Evolutionary conservation across 2,797 vertebrate genomes (phyloP).

Genomic region (Macroramphosus scolopax): DNA sequence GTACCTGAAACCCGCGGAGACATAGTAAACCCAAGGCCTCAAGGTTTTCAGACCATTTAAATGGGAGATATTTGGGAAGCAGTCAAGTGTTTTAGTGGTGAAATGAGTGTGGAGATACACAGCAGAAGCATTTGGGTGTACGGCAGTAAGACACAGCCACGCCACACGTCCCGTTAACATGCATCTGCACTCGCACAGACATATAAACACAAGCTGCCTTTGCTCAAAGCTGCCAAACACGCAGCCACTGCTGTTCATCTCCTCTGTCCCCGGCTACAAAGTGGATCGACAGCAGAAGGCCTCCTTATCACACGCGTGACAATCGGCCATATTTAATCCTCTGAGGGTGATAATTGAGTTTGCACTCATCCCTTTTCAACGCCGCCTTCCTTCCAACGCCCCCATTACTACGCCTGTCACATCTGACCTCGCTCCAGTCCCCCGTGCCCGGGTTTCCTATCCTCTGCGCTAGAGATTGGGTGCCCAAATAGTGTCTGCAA

Average conservation of each 20-base stretch:
- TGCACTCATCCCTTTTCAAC: slow-evolving; percentile 57
- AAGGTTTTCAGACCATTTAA: neutral
- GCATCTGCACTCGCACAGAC: slow-evolving; percentile 8
- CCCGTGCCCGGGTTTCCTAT: slow-evolving; percentile 5
- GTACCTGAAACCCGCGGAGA: slow-evolving; percentile 78
- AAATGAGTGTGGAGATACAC: slow-evolving; percentile 10
- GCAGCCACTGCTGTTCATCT: slow-evolving; percentile 33
- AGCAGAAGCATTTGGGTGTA: slow-evolving; percentile 19
- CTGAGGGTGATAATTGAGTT: slow-evolving; percentile 71
- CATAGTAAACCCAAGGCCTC: neutral
- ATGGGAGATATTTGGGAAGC: neutral
- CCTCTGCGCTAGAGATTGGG: slow-evolving; percentile 24
- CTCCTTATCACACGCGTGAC: slow-evolving; percentile 60
- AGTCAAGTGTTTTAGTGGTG: slow-evolving; percentile 5
- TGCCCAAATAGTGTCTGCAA: slow-evolving; percentile 12
- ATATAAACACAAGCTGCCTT: slow-evolving; percentile 12
- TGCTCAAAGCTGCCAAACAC: slow-evolving; percentile 34
- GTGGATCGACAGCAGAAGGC: slow-evolving; percentile 46
- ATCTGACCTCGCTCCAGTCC: slow-evolving; percentile 55
- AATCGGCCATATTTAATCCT: slow-evolving; percentile 72
- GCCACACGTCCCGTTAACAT: slow-evolving; percentile 14
- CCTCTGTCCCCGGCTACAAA: slow-evolving; percentile 35
- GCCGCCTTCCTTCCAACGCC: slow-evolving; percentile 27
- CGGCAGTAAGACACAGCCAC: slow-evolving; percentile 24
- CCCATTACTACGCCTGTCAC: slow-evolving; percentile 65